Evolutionary conservation across 2,888 invertebrate species (phyloP).

Genomic region (Pristionchus entomophagus): DNA sequence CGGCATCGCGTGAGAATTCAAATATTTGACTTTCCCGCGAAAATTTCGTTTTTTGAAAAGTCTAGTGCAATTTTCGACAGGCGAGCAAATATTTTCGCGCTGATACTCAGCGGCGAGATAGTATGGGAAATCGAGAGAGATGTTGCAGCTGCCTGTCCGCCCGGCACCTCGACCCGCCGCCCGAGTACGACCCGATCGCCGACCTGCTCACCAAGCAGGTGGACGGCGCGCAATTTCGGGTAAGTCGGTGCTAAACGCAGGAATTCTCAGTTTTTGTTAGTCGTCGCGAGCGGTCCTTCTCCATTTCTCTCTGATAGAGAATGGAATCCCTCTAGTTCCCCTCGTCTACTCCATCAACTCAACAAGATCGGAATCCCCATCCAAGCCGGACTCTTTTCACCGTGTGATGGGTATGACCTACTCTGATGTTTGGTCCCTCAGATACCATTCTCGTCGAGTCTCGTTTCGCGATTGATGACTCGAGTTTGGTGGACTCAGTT

Average conservation of each 20-base stretch:
- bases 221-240: constrained; percentile 37
- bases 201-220: constrained; percentile 42
- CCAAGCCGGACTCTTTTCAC: too few species aligned
- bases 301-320: too few species aligned
- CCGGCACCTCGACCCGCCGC: constrained; percentile 34
- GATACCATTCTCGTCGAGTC: too few species aligned
- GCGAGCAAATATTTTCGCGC: too few species aligned
- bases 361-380: too few species aligned
- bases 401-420: too few species aligned
- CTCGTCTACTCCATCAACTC: too few species aligned
- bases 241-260: not conserved
- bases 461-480: too few species aligned
- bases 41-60: not conserved
- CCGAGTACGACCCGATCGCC: constrained; percentile 19
- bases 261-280: not conserved
- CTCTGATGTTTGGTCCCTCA: too few species aligned
- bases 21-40: not conserved
- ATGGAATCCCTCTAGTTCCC: too few species aligned
- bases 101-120: not conserved
- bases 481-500: too few species aligned
- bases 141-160: constrained; percentile 8
- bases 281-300: too few species aligned
- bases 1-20: constrained; percentile 19
- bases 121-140: not conserved
- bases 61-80: not conserved